Base-by-base conservation (phyloP, 2,888 invertebrate genomes). In the Archips crataeganus region DNA sequence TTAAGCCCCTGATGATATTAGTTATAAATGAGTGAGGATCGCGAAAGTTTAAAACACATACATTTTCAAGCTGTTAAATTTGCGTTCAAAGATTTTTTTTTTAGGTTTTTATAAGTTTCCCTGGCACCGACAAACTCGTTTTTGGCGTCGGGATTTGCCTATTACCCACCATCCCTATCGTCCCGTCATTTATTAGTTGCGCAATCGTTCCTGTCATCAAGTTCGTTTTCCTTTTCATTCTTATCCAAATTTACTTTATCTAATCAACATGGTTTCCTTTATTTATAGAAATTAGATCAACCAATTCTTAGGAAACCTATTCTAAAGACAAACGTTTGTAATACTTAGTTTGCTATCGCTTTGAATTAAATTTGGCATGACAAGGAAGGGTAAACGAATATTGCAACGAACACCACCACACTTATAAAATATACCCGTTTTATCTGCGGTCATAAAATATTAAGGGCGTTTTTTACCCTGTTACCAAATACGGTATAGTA, bases 221-320 rank as follows among this genome's bases (percentile, higher is more conserved):
- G n/a, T 62, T 62, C 23, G 10, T 32, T 62, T 54, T 36, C 23
- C n/a, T n/a, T 32, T 11, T 62, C 32, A 34, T 36, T 60, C 0
- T n/a, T 15, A 36, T 5, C 3, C 32, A 59, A 34, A 34, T 59
- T 11, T 60, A 36, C 15, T n/a, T 47, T 36, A 49, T 42, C 32
- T 51, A 15, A 66, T 71, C 10, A 49, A 11, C 13, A 59, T 70
- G 49, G 47, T 70, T 59, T 13, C 36, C 23, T 6, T 32, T 65
- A 42, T 71, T 39, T 13, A 32, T 1, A 49, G n/a, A 49, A 15
- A 60, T 59, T 23, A 66, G 51, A 61, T 51, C 32, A 65, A 51
- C 49, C 34, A 36, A 23, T 60, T 49, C n/a, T 34, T 34, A 34
- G 10, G 49, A 65, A 32, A 32, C 39, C 36, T 23, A 2, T 10